Percentiles rank a stretch among this genome's conserved stretches.
Conservation (phyloP, 2,797 vertebrate species). For the Tenualosa ilisha region DNA sequence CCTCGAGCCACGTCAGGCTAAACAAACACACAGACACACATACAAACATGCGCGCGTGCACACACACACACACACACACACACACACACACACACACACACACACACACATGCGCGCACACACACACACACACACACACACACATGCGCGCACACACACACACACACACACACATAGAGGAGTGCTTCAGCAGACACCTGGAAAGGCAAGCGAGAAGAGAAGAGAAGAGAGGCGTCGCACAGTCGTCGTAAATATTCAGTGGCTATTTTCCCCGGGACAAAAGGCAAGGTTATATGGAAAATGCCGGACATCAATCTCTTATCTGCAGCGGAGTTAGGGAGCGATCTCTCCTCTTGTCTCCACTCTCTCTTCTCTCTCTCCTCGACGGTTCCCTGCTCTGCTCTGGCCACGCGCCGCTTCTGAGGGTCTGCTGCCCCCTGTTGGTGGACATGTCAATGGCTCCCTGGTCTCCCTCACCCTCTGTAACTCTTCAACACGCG, state of each 20-base stretch:
- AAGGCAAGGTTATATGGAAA: slow-evolving; percentile 57
- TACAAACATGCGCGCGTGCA: background rate
- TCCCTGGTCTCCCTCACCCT: background rate
- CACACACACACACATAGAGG: background rate
- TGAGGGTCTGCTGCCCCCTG: background rate
- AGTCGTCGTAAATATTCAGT: slow-evolving; percentile 55
- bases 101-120: slow-evolving; percentile 1
- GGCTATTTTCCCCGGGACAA: slow-evolving; percentile 48
- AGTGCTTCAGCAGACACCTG: slow-evolving; percentile 1
- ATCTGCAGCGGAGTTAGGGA: slow-evolving; percentile 39
- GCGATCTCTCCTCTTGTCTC: background rate
- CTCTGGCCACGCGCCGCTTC: background rate
- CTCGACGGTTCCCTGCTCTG: slow-evolving; percentile 39
- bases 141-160: background rate
- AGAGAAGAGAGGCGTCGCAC: slow-evolving; percentile 19
- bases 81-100: background rate
- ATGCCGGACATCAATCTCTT: slow-evolving; percentile 35
- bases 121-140: background rate
- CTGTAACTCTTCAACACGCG: background rate
- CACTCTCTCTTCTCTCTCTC: slow-evolving; percentile 42
- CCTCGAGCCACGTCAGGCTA: slow-evolving; percentile 17
- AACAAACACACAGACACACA: background rate
- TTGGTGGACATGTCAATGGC: background rate
- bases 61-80: background rate
- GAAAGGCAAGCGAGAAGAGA: slow-evolving; percentile 21